Conservation (phyloP, 1,140 invertebrate genomes). For the Vanessa tameamea region DNA sequence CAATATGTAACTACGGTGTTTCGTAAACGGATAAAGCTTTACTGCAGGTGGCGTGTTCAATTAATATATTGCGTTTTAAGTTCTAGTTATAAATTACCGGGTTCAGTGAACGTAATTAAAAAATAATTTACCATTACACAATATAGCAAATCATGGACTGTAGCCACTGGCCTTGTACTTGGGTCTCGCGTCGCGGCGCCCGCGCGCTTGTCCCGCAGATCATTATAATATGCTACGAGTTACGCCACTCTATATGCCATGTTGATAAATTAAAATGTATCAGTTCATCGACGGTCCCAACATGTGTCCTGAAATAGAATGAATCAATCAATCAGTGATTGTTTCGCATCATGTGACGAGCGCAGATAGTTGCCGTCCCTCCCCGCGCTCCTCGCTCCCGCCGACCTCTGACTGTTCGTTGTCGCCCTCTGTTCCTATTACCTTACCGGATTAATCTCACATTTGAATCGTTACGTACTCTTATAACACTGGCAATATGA, state of each 20-base stretch:
- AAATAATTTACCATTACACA: background rate
- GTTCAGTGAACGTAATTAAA: slow-evolving; percentile 3
- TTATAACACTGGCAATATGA: too few relatives aligned
- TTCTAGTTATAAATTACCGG: background rate
- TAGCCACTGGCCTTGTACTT: background rate
- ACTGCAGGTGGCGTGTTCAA: background rate
- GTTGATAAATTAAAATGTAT: slow-evolving; percentile 25
- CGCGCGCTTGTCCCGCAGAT: background rate
- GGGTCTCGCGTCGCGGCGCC: background rate
- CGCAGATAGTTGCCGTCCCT: background rate
- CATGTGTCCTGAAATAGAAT: slow-evolving; percentile 25
- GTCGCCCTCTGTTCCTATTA: background rate
- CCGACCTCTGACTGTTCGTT: background rate
- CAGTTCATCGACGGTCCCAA: slow-evolving; percentile 12
- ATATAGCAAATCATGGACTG: background rate
- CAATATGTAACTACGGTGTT: background rate
- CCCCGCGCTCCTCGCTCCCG: background rate
- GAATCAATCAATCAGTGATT: slow-evolving; percentile 38
- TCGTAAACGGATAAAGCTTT: background rate
- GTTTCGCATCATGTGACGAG: slow-evolving; percentile 38
- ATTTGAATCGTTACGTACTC: too few relatives aligned
- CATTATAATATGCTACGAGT: background rate
- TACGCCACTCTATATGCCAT: slow-evolving; percentile 17
- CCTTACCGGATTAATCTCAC: background rate
- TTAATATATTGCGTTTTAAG: background rate